Conservation (phyloP, 2,888 invertebrate genomes). For the Ferrisia virgata region DNA sequence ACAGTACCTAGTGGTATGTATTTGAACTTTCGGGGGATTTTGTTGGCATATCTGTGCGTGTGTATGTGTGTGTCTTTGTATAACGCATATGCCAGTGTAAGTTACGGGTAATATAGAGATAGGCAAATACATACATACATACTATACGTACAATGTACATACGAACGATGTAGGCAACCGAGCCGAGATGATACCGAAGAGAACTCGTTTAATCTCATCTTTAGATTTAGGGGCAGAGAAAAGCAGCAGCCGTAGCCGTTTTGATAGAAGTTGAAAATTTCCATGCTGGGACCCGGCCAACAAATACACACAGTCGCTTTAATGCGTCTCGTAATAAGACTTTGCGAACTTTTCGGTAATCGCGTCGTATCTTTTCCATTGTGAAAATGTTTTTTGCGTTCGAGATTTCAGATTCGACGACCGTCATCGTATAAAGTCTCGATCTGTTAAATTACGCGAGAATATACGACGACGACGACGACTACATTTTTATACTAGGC, state of each 20-base stretch:
- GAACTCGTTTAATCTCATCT: slow-evolving; percentile 11
- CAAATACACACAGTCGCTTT: background rate
- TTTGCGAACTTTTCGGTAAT: slow-evolving; percentile 3
- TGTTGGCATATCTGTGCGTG: background rate
- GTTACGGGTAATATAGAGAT: background rate
- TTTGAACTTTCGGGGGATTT: background rate
- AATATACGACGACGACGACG: background rate
- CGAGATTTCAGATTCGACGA: background rate
- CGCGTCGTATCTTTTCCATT: background rate
- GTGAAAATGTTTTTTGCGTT: background rate
- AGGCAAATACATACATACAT: background rate
- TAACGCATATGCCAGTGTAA: background rate
- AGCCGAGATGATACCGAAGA: background rate
- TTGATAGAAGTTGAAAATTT: slow-evolving; percentile 6
- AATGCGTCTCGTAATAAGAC: background rate
- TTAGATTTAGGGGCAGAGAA: background rate
- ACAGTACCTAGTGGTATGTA: background rate
- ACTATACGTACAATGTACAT: background rate
- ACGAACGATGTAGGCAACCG: background rate
- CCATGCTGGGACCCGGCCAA: background rate
- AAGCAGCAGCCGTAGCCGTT: background rate
- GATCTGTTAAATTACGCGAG: background rate
- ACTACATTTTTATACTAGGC: background rate
- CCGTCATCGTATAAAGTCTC: background rate
- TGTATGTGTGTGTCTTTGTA: background rate